These are phyloP conservation scores for Podarcis lilfordi DNA, from an alignment of 2,797 vertebrate genomes.

Conservation along the genomic window DNA sequence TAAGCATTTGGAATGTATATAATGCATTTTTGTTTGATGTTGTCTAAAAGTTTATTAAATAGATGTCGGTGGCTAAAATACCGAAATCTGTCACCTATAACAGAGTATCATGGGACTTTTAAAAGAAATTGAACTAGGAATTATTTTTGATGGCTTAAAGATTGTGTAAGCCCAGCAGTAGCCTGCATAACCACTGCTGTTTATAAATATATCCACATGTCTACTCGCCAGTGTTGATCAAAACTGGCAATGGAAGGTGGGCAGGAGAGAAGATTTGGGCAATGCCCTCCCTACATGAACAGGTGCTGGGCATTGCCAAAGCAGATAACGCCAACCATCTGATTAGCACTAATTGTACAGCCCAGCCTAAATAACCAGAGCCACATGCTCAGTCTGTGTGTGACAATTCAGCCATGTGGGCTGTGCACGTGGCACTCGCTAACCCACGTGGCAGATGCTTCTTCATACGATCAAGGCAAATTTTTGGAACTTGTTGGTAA, in stretches of 20 bases:
- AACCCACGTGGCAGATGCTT: neutral
- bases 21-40: neutral
- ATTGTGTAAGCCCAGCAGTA: neutral
- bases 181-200: neutral
- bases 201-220: slow-evolving; percentile 11
- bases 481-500: neutral
- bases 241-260: neutral
- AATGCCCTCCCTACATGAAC: neutral
- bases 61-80: neutral
- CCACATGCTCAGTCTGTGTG: neutral
- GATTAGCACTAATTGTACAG: neutral
- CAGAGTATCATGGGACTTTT: neutral
- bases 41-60: neutral
- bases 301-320: too few relatives aligned
- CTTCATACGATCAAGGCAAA: neutral
- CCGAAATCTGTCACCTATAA: slow-evolving; percentile 5
- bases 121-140: neutral
- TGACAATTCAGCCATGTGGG: neutral
- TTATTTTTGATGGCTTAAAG: slow-evolving; percentile 6
- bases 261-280: neutral
- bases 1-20: neutral
- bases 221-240: neutral
- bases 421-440: neutral
- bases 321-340: neutral
- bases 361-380: neutral